Evolutionary conservation across 2,797 vertebrate genomes (phyloP).

Genomic region (Melanotaenia boesemani): DNA sequence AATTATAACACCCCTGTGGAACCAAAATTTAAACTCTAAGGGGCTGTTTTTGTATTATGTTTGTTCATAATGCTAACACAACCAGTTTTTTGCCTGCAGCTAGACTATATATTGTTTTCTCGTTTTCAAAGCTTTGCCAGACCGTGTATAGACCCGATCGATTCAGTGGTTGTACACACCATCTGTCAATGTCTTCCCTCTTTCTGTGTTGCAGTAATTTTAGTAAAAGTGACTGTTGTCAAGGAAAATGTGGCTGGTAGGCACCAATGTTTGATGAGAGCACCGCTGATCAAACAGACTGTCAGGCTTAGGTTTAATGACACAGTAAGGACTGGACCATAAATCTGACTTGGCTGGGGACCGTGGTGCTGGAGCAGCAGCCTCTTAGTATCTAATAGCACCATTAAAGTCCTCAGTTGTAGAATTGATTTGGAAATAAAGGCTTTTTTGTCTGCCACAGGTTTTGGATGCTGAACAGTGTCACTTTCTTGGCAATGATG

Average conservation of each 20-base stretch:
- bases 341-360: constrained; percentile 42
- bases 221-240: constrained; percentile 19
- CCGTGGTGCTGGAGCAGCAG: constrained; percentile 1
- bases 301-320: constrained; percentile 36
- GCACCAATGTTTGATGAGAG: constrained; percentile 21
- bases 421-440: constrained; percentile 45
- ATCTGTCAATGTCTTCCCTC: constrained; percentile 12
- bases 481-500: constrained; percentile 38
- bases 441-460: constrained; percentile 40
- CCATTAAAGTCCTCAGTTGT: constrained; percentile 40
- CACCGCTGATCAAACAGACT: constrained; percentile 32
- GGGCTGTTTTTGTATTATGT: not conserved
- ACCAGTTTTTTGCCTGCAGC: not conserved
- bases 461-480: constrained; percentile 49
- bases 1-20: not conserved
- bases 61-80: constrained; percentile 7
- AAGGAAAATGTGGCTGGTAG: constrained; percentile 10
- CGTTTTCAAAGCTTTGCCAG: constrained; percentile 1
- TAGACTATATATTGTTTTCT: not conserved
- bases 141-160: constrained; percentile 8
- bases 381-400: constrained; percentile 33
- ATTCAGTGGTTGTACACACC: constrained; percentile 8
- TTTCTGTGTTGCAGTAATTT: constrained; percentile 29
- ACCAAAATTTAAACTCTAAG: not conserved
- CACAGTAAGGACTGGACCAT: constrained; percentile 32